These are phyloP conservation scores for Macaca fascicularis DNA, from an alignment of 2,113 vertebrate genomes.

Conservation along the genomic window T2T-MFA8v1.1 NC_088380.1:168072501-168073000, in stretches of 20 bases:
- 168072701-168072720: slow-evolving; percentile 10
- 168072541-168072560: not conserved
- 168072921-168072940: not conserved
- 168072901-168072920: not conserved
- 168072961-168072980: not conserved
- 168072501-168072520: not conserved
- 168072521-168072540: not conserved
- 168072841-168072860: not conserved
- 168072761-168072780: slow-evolving; percentile 19
- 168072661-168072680: not conserved
- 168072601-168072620: not conserved
- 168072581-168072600: not conserved
- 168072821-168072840: not conserved
- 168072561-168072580: not conserved
- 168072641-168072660: not conserved
- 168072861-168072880: not conserved
- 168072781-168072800: not conserved
- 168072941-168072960: not conserved
- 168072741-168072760: not conserved
- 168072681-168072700: not conserved
- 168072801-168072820: not conserved
- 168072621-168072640: not conserved
- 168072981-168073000: not conserved
- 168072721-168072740: not conserved
- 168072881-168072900: not conserved